Evolutionary conservation across 2,797 vertebrate genomes (phyloP).

Genomic region (Coreius guichenoti): DNA sequence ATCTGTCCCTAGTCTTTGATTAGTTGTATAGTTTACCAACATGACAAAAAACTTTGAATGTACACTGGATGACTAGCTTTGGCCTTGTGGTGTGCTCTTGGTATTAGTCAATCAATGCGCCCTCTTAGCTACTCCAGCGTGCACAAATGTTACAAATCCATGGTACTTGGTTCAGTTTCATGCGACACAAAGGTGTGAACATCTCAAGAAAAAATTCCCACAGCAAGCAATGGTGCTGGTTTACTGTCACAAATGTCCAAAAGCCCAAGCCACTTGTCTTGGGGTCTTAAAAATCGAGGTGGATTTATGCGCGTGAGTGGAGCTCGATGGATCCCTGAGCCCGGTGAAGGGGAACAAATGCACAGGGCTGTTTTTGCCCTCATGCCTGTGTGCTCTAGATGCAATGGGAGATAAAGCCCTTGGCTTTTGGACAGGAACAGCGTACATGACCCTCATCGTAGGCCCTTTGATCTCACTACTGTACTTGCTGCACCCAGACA

Average conservation of each 20-base stretch:
- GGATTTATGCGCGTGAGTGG: slow-evolving; percentile 63
- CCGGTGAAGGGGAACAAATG: slow-evolving; percentile 65
- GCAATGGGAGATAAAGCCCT: slow-evolving; percentile 20
- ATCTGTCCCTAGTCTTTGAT: background rate
- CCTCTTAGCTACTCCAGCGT: slow-evolving; percentile 65
- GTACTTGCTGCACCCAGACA: background rate
- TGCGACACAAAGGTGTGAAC: slow-evolving; percentile 52
- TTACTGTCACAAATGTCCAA: slow-evolving; percentile 59
- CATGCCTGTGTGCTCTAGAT: slow-evolving; percentile 27
- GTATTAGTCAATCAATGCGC: slow-evolving; percentile 67
- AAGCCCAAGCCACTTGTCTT: slow-evolving; percentile 60
- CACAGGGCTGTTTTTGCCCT: slow-evolving; percentile 33
- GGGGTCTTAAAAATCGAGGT: slow-evolving; percentile 62
- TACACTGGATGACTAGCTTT: slow-evolving; percentile 56
- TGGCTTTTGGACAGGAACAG: slow-evolving; percentile 12
- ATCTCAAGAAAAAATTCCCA: slow-evolving; percentile 47
- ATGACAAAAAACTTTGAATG: background rate
- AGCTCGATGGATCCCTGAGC: slow-evolving; percentile 60
- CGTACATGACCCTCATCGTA: background rate
- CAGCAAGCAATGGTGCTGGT: slow-evolving; percentile 40
- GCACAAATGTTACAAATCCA: slow-evolving; percentile 62
- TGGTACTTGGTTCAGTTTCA: slow-evolving; percentile 56
- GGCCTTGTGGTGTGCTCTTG: background rate
- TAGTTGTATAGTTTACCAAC: background rate
- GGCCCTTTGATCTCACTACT: background rate